These are phyloP conservation scores for Lamproptera curius DNA, from an alignment of 2,888 invertebrate genomes.

Conservation along the genomic window DNA sequence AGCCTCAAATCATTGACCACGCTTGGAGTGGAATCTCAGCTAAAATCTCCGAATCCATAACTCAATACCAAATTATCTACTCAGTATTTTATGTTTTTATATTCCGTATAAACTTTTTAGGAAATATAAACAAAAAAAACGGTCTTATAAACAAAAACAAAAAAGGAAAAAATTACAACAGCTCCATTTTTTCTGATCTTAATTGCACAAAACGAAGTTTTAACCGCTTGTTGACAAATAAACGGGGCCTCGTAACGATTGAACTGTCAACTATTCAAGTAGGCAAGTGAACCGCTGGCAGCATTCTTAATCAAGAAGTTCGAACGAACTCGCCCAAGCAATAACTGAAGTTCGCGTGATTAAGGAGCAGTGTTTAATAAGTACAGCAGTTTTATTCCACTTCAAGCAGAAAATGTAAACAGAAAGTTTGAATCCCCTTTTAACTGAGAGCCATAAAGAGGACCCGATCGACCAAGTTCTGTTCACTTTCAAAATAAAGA, in stretches of 20 bases:
- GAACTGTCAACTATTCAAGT: constrained; percentile 14
- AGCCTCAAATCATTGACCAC: no score
- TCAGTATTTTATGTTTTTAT: no score
- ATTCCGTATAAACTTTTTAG: no score
- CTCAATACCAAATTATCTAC: no score
- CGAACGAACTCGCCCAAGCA: neutral
- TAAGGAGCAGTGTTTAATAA: constrained; percentile 3
- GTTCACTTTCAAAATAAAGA: no score
- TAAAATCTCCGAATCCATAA: no score
- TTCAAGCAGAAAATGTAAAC: no score
- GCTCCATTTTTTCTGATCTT: constrained; percentile 17
- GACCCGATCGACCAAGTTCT: no score
- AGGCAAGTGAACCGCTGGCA: constrained; percentile 5
- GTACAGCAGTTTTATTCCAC: neutral
- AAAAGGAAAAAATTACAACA: constrained; percentile 4
- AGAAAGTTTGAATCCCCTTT: no score
- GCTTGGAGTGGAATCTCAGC: no score
- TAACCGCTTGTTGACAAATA: constrained; percentile 21
- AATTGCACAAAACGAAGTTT: constrained; percentile 7
- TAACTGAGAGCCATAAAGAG: no score
- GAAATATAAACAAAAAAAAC: constrained; percentile 2
- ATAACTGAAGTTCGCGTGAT: constrained; percentile 8
- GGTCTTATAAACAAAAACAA: neutral
- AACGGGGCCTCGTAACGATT: constrained; percentile 26
- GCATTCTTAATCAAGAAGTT: constrained; percentile 14